Percentiles rank a stretch among this genome's conserved stretches.
phyloP scores from a whole-genome alignment of 2,113 vertebrate species.

The Lamprologus ornatipinnis region DNA sequence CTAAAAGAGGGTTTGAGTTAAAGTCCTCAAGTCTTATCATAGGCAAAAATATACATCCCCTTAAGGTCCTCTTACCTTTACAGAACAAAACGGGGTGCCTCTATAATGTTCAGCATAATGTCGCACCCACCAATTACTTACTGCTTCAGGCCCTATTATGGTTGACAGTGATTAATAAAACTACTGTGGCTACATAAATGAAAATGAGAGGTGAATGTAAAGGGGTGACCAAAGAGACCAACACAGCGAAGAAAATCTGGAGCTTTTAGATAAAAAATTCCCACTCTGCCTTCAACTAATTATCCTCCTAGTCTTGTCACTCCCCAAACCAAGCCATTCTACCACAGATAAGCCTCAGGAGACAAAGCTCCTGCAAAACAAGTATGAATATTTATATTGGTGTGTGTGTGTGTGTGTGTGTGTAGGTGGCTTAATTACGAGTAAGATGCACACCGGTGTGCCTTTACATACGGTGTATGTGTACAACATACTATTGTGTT shows the following conservation, averaged over 20 bases:
- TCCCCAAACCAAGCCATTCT: slow-evolving; percentile 48
- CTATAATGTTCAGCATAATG: slow-evolving; percentile 16
- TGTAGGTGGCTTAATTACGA: slow-evolving; percentile 35
- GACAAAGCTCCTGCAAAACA: slow-evolving; percentile 42
- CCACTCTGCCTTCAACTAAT: slow-evolving; percentile 60
- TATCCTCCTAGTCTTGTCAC: slow-evolving; percentile 41
- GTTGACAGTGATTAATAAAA: slow-evolving; percentile 67
- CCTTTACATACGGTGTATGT: neutral
- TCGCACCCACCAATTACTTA: slow-evolving; percentile 39
- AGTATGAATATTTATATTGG: slow-evolving; percentile 52
- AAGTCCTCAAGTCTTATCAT: neutral
- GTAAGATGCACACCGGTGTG: slow-evolving; percentile 9
- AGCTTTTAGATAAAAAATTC: slow-evolving; percentile 65
- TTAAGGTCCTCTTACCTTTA: slow-evolving; percentile 9
- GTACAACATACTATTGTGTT: slow-evolving; percentile 22
- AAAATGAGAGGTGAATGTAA: slow-evolving; percentile 39
- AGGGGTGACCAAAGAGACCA: slow-evolving; percentile 30
- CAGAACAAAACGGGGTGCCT: slow-evolving; percentile 4
- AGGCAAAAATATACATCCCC: neutral
- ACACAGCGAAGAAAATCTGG: slow-evolving; percentile 52
- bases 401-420: neutral
- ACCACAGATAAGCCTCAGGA: slow-evolving; percentile 52
- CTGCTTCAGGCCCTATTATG: slow-evolving; percentile 40
- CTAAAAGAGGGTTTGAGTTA: neutral
- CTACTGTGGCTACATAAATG: slow-evolving; percentile 11